phyloP scores from a whole-genome alignment of 64 coral and sea anemone genomes.

The Stichodactyla helianthus region DNA sequence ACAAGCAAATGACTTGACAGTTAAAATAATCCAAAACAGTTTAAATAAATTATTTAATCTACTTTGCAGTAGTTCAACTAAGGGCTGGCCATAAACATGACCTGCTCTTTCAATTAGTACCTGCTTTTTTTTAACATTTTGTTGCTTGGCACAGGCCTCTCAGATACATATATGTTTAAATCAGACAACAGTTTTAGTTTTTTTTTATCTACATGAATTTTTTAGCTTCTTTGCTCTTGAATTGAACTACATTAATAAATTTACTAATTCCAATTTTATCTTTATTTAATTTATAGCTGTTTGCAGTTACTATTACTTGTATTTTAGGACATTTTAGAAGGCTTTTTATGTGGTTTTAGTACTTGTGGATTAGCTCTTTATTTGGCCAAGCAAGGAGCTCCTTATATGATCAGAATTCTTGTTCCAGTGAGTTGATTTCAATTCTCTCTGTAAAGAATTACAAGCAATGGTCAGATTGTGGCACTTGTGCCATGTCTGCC shows the following conservation, averaged over 20 bases:
- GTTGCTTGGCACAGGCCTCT: not conserved
- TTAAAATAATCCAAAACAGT: not conserved
- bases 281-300: no score
- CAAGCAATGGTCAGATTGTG: slow-evolving; percentile 13
- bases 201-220: not conserved
- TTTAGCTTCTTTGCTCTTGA: not conserved
- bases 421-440: slow-evolving; percentile 26
- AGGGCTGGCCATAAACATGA: not conserved
- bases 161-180: not conserved
- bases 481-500: not conserved
- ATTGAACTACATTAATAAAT: not conserved
- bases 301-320: not conserved
- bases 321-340: slow-evolving; percentile 11
- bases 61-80: not conserved
- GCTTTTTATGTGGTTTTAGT: slow-evolving; percentile 8
- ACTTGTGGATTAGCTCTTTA: slow-evolving; percentile 7
- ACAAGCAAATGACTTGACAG: not conserved
- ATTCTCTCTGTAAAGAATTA: slow-evolving; percentile 46
- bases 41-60: not conserved
- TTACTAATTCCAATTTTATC: not conserved
- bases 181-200: not conserved
- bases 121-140: not conserved
- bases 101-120: not conserved
- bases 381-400: slow-evolving; percentile 19
- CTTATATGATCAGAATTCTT: slow-evolving; percentile 23